Conservation (phyloP, 2,797 vertebrate species). For the Onychomys torridus region DNA sequence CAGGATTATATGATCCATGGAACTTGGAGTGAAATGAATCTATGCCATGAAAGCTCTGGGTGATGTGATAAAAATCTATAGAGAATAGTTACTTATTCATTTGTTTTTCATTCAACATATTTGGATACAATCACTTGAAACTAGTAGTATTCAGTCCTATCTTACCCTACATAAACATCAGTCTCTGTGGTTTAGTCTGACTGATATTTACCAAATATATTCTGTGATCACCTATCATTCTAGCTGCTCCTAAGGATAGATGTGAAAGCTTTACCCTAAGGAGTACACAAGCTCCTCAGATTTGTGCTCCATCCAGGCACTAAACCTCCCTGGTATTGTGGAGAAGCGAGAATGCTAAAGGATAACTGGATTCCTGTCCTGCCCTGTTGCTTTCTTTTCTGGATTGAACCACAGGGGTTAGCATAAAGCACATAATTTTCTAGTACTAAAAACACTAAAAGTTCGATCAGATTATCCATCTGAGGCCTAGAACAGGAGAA, state of each 20-base stretch:
- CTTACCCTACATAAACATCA: neutral
- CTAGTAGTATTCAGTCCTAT: neutral
- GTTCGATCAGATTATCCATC: neutral
- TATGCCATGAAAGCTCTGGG: neutral
- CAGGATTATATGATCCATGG: neutral
- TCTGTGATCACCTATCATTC: neutral
- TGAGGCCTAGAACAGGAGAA: neutral
- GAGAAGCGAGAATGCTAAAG: neutral
- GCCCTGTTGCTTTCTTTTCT: neutral
- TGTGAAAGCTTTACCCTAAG: neutral
- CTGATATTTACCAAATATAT: neutral
- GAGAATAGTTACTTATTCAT: neutral
- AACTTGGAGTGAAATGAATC: neutral
- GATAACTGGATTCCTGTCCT: neutral
- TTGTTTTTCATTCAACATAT: slow-evolving; percentile 10
- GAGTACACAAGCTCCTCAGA: neutral
- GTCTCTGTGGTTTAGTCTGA: neutral
- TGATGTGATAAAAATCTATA: neutral
- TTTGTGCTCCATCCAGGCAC: neutral
- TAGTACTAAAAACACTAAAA: neutral
- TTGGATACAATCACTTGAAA: neutral
- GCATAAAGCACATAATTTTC: neutral
- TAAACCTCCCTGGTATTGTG: neutral
- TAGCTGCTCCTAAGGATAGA: neutral
- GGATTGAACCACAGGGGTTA: neutral